Conservation (phyloP, 2,113 vertebrate genomes). For the Thunnus thynnus region DNA sequence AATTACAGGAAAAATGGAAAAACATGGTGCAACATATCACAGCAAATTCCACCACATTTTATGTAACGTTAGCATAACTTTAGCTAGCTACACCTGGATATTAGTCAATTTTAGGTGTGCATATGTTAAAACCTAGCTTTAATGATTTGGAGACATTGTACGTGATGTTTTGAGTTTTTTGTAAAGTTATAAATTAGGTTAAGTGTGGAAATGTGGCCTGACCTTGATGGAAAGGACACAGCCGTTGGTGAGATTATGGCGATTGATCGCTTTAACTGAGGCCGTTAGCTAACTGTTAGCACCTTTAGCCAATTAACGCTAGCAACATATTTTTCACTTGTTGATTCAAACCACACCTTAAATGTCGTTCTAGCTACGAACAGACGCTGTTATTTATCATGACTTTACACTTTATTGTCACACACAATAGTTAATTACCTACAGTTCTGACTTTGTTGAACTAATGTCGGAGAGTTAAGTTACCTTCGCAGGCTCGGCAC, state of each 20-base stretch:
- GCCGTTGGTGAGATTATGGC: neutral
- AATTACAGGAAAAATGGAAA: no score
- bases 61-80: no score
- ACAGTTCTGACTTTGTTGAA: neutral
- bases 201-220: neutral
- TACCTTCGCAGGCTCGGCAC: slow-evolving; percentile 6
- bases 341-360: neutral
- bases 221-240: no score
- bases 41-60: no score
- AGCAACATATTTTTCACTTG: neutral
- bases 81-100: no score
- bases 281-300: neutral
- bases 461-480: neutral
- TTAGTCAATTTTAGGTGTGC: no score
- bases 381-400: neutral
- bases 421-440: neutral
- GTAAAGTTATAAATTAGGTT: neutral
- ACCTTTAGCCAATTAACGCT: slow-evolving; percentile 2
- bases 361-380: neutral
- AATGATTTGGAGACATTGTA: neutral
- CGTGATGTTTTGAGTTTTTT: neutral
- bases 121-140: neutral
- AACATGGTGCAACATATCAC: no score
- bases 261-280: no score
- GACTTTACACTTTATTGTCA: no score